Conservation (phyloP, 1,140 invertebrate genomes). For the Thalassaphorura encarpata region DNA sequence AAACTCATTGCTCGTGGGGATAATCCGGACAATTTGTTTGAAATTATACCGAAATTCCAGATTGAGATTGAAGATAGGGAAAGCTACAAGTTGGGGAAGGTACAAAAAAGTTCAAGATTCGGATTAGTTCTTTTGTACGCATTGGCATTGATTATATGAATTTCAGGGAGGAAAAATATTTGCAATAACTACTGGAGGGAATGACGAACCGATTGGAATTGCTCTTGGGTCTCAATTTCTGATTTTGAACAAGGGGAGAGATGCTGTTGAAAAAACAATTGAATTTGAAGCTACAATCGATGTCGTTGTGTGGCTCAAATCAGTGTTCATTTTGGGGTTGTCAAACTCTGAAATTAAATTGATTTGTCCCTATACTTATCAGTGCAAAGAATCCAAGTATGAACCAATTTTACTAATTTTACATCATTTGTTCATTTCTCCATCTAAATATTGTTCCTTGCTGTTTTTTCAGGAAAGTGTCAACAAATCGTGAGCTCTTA, state of each 20-base stretch:
- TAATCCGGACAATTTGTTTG: constrained; percentile 4
- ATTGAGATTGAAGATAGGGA: neutral
- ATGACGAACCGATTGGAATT: neutral
- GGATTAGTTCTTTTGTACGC: neutral
- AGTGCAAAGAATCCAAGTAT: constrained; percentile 5
- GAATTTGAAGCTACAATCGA: constrained; percentile 17
- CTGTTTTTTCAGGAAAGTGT: constrained; percentile 3
- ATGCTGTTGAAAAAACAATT: neutral
- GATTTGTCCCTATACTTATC: constrained; percentile 12
- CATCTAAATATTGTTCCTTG: neutral
- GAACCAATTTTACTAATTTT: neutral
- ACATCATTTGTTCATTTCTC: neutral
- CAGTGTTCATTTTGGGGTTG: constrained; percentile 22
- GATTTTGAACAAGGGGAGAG: neutral
- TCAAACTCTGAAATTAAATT: constrained; percentile 19
- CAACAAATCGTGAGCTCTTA: neutral
- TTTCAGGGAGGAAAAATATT: neutral
- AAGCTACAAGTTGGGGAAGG: neutral
- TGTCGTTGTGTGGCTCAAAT: constrained; percentile 26
- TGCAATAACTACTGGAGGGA: neutral
- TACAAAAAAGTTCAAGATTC: neutral
- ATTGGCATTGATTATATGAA: neutral
- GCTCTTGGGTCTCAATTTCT: neutral
- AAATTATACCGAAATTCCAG: constrained; percentile 4
- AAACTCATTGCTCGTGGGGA: constrained; percentile 2